Evolutionary conservation across 1,140 invertebrate genomes (phyloP).

Genomic region (Araneus ventricosus): DNA sequence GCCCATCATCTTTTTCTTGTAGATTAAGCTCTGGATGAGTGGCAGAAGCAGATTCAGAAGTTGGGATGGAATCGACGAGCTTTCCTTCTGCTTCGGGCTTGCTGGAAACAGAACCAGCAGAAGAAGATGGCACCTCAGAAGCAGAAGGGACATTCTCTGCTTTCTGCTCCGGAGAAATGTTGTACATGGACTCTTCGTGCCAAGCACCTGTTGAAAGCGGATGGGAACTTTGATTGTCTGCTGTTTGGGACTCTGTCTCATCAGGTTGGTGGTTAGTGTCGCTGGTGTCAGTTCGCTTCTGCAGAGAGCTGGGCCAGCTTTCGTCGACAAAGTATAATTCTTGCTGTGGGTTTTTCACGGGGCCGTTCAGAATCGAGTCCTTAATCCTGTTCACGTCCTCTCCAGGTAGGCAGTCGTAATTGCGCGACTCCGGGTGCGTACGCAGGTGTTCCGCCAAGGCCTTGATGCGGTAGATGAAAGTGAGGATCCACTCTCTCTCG

Average conservation of each 20-base stretch:
- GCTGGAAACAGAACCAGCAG: neutral
- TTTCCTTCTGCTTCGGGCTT: neutral
- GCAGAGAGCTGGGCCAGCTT: neutral
- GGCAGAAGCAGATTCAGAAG: neutral
- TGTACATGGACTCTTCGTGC: neutral
- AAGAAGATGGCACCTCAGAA: neutral
- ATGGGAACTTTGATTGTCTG: constrained; percentile 30
- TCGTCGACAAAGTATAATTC: constrained; percentile 61
- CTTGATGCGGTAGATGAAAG: constrained; percentile 63
- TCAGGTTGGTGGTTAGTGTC: neutral
- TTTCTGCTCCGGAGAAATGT: neutral
- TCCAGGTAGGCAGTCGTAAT: constrained; percentile 2
- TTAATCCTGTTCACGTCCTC: constrained; percentile 6
- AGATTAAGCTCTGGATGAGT: neutral
- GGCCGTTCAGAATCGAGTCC: neutral
- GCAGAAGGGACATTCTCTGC: neutral
- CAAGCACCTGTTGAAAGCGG: neutral
- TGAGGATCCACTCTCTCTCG: constrained; percentile 59
- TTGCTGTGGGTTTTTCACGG: neutral
- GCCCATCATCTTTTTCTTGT: neutral
- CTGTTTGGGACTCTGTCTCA: neutral
- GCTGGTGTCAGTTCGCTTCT: neutral
- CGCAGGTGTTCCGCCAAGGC: constrained; percentile 47
- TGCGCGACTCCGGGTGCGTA: constrained; percentile 25
- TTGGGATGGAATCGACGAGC: neutral